These are phyloP conservation scores for Actias luna DNA, from an alignment of 2,888 invertebrate species.

Conservation along the genomic window DNA sequence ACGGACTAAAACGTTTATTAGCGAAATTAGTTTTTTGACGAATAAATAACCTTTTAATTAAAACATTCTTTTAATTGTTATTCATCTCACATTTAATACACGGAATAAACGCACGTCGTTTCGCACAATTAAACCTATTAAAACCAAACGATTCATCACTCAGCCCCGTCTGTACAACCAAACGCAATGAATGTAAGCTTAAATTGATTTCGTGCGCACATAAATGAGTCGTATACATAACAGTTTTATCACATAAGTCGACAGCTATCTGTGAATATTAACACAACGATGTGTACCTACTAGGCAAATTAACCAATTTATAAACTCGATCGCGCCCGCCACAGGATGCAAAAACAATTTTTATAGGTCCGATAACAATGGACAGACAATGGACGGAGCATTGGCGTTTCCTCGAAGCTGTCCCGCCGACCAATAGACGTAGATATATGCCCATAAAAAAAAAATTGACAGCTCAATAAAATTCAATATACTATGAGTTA, in stretches of 20 bases:
- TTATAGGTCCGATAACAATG: slow-evolving; percentile 39
- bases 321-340: slow-evolving; percentile 39
- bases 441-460: slow-evolving; percentile 39
- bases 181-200: no score
- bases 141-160: no score
- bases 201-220: not conserved
- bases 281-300: slow-evolving; percentile 14
- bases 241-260: not conserved
- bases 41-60: no score
- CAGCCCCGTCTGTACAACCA: no score
- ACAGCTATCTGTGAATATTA: slow-evolving; percentile 16
- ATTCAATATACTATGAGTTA: slow-evolving; percentile 1
- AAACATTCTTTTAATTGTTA: no score
- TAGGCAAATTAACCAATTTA: slow-evolving; percentile 53
- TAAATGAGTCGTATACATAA: not conserved
- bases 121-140: no score
- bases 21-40: no score
- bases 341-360: slow-evolving; percentile 42
- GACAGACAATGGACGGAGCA: slow-evolving; percentile 34
- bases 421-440: slow-evolving; percentile 32
- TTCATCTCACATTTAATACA: no score
- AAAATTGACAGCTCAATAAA: slow-evolving; percentile 43
- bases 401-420: slow-evolving; percentile 14
- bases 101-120: no score
- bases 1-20: no score